These are phyloP conservation scores for Cremastinae sp. DNA, from an alignment of 2,888 invertebrate genomes.

Conservation along the genomic window DNA sequence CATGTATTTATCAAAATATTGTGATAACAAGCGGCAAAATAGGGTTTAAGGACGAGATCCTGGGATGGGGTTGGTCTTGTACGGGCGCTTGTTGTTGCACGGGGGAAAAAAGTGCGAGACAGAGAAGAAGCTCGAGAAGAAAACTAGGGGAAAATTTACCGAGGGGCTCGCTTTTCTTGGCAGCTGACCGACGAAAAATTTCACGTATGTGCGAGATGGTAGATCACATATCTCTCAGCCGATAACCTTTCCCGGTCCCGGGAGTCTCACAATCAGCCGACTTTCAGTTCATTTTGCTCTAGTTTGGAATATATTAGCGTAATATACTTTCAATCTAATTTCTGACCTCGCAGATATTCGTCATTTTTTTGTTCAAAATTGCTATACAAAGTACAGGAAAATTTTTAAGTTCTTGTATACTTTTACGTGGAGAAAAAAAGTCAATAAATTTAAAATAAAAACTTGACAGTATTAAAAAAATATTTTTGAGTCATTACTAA, in stretches of 20 bases:
- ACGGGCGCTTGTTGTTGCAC: constrained; percentile 38
- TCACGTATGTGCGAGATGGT: constrained; percentile 53
- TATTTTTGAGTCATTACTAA: too few species aligned
- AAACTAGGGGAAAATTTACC: constrained; percentile 63
- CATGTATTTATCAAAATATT: constrained; percentile 79
- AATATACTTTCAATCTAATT: too few species aligned
- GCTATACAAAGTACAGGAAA: too few species aligned
- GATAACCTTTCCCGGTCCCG: too few species aligned
- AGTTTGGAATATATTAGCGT: background rate
- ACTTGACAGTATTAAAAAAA: too few species aligned
- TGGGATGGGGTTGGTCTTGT: constrained; percentile 27
- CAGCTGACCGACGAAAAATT: constrained; percentile 68
- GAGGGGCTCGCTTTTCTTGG: constrained; percentile 59
- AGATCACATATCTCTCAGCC: too few species aligned
- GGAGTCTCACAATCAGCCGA: too few species aligned
- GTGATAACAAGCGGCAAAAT: constrained; percentile 71
- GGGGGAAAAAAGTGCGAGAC: constrained; percentile 2
- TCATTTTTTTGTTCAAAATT: too few species aligned
- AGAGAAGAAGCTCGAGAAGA: constrained; percentile 10
- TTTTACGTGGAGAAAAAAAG: too few species aligned
- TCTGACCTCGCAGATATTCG: too few species aligned
- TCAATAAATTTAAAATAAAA: too few species aligned
- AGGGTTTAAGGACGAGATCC: constrained; percentile 42
- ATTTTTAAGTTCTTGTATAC: too few species aligned
- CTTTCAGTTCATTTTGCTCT: background rate